These are phyloP conservation scores for Andrena dorsata DNA, from an alignment of 2,888 invertebrate species.

Conservation along the genomic window DNA sequence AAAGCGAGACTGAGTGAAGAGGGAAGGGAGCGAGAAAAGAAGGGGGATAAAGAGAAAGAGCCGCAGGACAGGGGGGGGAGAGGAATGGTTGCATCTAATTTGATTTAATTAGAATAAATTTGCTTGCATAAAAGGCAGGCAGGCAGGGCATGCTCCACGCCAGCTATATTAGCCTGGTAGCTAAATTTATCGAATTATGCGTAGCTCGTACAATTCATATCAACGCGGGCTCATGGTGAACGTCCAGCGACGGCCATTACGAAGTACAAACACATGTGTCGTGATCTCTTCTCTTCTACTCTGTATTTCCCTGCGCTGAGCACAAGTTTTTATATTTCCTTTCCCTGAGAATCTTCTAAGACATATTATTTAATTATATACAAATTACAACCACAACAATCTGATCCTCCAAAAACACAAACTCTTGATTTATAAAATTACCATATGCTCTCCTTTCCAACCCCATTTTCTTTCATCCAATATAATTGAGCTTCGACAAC, in stretches of 20 bases:
- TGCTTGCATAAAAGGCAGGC: slow-evolving; percentile 77
- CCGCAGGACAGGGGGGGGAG: slow-evolving; percentile 24
- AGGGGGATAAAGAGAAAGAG: slow-evolving; percentile 35
- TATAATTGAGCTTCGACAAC: not conserved
- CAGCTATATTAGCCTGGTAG: slow-evolving; percentile 81
- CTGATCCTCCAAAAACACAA: not conserved
- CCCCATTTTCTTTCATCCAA: not conserved
- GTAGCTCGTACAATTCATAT: slow-evolving; percentile 67
- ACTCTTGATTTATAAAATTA: not conserved
- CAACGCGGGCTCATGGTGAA: slow-evolving; percentile 3
- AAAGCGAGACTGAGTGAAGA: not conserved
- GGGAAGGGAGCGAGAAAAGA: slow-evolving; percentile 19
- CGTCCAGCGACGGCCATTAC: not conserved
- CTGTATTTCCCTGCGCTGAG: not conserved
- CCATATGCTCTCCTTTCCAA: not conserved
- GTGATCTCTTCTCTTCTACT: too few species aligned
- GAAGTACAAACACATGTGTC: not conserved
- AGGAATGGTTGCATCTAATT: slow-evolving; percentile 81
- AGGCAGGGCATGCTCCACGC: slow-evolving; percentile 74
- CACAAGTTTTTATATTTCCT: too few species aligned
- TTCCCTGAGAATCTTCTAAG: not conserved
- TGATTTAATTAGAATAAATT: slow-evolving; percentile 84
- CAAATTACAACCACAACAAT: not conserved
- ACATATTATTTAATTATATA: not conserved
- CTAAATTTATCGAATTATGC: slow-evolving; percentile 83